Evolutionary conservation across 2,113 vertebrate species (phyloP).

Genomic region (Phocoena sinus): DNA sequence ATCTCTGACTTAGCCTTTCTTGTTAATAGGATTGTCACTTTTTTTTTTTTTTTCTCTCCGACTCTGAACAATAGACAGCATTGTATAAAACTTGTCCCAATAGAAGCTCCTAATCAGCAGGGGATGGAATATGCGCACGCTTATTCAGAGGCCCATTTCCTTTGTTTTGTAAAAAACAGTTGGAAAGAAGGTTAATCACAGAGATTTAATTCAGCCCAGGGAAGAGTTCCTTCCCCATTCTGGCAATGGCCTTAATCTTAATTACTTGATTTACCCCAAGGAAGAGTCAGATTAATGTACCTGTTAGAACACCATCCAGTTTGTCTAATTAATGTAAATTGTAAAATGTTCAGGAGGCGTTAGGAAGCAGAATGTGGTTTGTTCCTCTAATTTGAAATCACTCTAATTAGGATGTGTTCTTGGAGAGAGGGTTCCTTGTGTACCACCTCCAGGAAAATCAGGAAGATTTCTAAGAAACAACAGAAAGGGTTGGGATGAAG

Average conservation of each 20-base stretch:
- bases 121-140: background rate
- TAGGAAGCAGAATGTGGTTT: background rate
- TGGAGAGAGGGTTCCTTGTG: background rate
- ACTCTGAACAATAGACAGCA: slow-evolving; percentile 23
- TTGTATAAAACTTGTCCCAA: background rate
- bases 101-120: background rate
- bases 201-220: slow-evolving; percentile 40
- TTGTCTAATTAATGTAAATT: slow-evolving; percentile 52
- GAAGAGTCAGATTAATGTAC: slow-evolving; percentile 60
- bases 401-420: slow-evolving; percentile 12
- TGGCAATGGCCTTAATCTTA: slow-evolving; percentile 63
- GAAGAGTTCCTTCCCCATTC: background rate
- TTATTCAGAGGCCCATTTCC: background rate
- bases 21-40: slow-evolving; percentile 17
- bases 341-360: slow-evolving; percentile 20
- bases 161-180: slow-evolving; percentile 36
- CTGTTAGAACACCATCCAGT: slow-evolving; percentile 15
- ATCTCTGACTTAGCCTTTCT: background rate
- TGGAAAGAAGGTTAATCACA: slow-evolving; percentile 42
- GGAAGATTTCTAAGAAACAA: background rate
- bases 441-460: background rate
- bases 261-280: slow-evolving; percentile 35
- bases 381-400: background rate
- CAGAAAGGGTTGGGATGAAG: background rate
- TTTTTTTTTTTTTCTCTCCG: background rate